A percentile compares a stretch with the other conserved stretches of the same genome.
Evolutionary conservation across 2,797 vertebrate species (phyloP).

Genomic region (Danio choprae): DNA sequence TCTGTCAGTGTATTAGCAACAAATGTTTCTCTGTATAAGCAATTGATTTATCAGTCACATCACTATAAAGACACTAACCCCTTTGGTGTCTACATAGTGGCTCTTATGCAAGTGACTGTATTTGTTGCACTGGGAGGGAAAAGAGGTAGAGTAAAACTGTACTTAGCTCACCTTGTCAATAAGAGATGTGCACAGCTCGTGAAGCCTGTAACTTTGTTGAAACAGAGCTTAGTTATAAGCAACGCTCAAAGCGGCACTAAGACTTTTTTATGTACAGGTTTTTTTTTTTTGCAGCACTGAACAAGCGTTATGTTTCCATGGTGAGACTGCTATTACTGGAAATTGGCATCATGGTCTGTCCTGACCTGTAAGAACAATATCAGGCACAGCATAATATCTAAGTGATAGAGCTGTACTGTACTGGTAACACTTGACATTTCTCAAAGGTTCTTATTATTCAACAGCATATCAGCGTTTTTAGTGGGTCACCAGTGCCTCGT

Average conservation of each 20-base stretch:
- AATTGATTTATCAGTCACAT: background rate
- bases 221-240: constrained; percentile 14
- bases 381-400: constrained; percentile 47
- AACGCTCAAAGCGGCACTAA: background rate
- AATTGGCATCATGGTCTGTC: constrained; percentile 37
- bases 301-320: constrained; percentile 33
- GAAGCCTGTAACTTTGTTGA: constrained; percentile 1
- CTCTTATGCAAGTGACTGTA: background rate
- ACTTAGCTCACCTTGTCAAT: constrained; percentile 23
- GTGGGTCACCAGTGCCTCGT: constrained; percentile 58
- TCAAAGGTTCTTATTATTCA: constrained; percentile 66
- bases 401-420: constrained; percentile 36
- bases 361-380: constrained; percentile 45
- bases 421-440: constrained; percentile 71
- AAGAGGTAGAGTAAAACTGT: constrained; percentile 64
- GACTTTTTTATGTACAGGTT: constrained; percentile 8
- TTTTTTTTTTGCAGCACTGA: constrained; percentile 5
- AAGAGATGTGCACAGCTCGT: constrained; percentile 9
- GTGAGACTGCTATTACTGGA: constrained; percentile 35
- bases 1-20: background rate
- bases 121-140: background rate
- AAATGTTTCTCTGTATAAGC: background rate
- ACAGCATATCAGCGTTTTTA: constrained; percentile 68
- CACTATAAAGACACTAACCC: background rate
- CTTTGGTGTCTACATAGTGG: background rate